Base-by-base conservation (phyloP, 2,113 vertebrate genomes). In the Labrus mixtus region DNA sequence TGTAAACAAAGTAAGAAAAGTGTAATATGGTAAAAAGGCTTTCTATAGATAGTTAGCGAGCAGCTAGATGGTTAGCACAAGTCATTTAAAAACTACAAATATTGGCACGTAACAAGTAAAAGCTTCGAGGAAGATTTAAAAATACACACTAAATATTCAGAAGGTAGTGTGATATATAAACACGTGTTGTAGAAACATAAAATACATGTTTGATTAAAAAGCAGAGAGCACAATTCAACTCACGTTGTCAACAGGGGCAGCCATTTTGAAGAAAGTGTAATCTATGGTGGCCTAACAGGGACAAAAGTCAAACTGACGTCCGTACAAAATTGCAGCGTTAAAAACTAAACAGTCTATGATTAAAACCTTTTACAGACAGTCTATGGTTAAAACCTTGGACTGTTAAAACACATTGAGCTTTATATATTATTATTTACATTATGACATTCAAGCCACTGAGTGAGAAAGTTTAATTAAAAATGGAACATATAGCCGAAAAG, bases 171-270 rank as follows among this genome's bases (percentile, higher is more conserved):
- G 1, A 0, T 39, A 0, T 39, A 1, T n/a, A 6, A 43, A 25
- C 19, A 10, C 23, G 19, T 12, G 29, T 16, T 19, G 13, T 13
- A 12, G 0, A 22, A 50, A 23, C 0, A 50, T 2, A 4, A 22
- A 41, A 45, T 4, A 68, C 11, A 20, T 3, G 4, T 10, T 20
- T 6, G 19, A 25, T 9, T 33, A 37, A 39, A 0, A 37, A 41
- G 25, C 29, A 53, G 22, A 10, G 3, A 15, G 23, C 1, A n/a
- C 9, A 33, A 3, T 3, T 58, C 0, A 0, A 93, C 94, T 95
- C 94, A 95, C 94, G 88, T 90, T 93, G 69, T 92, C 87, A 10
- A 84, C 50, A 46, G 56, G 0, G 15, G 81, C 59, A 6, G 93
- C 89, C 93, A 93, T 93, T 92, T 93, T 90, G 83, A 78, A 46